phyloP scores from a whole-genome alignment of 2,113 vertebrate species.

The Ailurus styani region DNA sequence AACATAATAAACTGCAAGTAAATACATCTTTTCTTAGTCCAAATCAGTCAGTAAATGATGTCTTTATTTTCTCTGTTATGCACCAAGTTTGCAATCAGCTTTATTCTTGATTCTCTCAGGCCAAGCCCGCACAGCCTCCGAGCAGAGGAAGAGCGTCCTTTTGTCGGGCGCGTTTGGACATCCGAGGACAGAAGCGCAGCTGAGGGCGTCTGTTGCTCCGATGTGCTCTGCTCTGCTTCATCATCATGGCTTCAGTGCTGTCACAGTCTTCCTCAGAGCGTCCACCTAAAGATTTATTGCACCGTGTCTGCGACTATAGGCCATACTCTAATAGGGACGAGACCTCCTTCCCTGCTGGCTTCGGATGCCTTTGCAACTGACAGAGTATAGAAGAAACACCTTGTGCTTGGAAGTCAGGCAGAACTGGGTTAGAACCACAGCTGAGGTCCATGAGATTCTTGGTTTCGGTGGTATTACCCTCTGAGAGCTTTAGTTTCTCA shows the following conservation, averaged over 20 bases:
- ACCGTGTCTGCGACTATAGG: neutral
- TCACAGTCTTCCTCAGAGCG: neutral
- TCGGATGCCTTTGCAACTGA: neutral
- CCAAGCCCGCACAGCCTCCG: constrained; percentile 55
- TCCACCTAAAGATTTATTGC: neutral
- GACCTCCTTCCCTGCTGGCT: neutral
- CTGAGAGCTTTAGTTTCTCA: neutral
- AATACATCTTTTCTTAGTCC: constrained; percentile 78
- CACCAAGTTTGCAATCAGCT: constrained; percentile 77
- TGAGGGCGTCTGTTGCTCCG: neutral
- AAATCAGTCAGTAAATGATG: constrained; percentile 77
- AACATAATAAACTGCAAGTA: constrained; percentile 78
- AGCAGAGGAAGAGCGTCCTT: constrained; percentile 17
- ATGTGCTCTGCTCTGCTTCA: neutral
- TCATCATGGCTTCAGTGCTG: neutral
- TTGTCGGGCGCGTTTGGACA: neutral
- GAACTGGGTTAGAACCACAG: neutral
- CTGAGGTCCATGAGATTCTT: neutral
- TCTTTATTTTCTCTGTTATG: constrained; percentile 74
- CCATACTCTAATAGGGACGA: neutral
- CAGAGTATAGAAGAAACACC: neutral
- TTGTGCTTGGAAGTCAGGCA: neutral
- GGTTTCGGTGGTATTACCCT: neutral
- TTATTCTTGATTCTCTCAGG: constrained; percentile 70
- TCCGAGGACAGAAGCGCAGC: neutral